These are phyloP conservation scores for honey bee (Apis mellifera) DNA, from an alignment of 1,140 invertebrate species.

Conservation along the genomic window Amel_HAv3.1 CM009943.2:6903501-6904000, in stretches of 20 bases:
- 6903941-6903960: no score
- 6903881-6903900: neutral
- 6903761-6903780: conserved; percentile 40
- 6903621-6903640: conserved; percentile 12
- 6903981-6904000: neutral
- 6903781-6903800: conserved; percentile 61
- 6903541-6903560: conserved; percentile 65
- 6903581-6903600: conserved; percentile 52
- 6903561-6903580: conserved; percentile 71
- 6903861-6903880: conserved; percentile 57
- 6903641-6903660: conserved; percentile 28
- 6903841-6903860: conserved; percentile 50
- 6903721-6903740: neutral
- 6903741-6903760: neutral
- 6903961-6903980: no score
- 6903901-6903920: neutral
- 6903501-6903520: conserved; percentile 30
- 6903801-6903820: conserved; percentile 61
- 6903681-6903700: conserved; percentile 15
- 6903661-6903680: conserved; percentile 24
- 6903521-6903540: conserved; percentile 68
- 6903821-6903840: conserved; percentile 61
- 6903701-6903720: conserved; percentile 42
- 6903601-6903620: conserved; percentile 15
- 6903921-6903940: conserved; percentile 35